Evolutionary conservation across 2,888 invertebrate species (phyloP).

Genomic region (Amblyjoppa proteus): DNA sequence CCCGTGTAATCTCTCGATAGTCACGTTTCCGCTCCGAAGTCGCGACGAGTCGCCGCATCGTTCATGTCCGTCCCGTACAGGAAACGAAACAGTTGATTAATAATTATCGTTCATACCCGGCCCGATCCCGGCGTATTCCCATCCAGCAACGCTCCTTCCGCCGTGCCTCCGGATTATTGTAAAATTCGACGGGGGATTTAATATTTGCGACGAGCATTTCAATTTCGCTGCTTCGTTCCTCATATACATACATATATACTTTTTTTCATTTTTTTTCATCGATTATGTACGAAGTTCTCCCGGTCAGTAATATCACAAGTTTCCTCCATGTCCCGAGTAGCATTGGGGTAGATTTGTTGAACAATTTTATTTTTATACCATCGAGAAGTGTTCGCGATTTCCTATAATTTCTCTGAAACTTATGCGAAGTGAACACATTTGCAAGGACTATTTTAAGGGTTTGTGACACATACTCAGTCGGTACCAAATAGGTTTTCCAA

Average conservation of each 20-base stretch:
- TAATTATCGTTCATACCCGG: slow-evolving; percentile 47
- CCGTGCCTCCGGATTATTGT: not conserved
- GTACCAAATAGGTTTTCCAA: too few relatives aligned
- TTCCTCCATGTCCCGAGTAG: too few relatives aligned
- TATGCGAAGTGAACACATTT: too few relatives aligned
- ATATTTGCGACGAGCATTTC: slow-evolving; percentile 37
- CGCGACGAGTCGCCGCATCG: slow-evolving; percentile 10
- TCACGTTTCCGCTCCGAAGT: slow-evolving; percentile 54
- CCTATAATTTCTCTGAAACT: too few relatives aligned
- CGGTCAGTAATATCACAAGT: too few relatives aligned
- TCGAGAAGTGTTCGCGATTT: too few relatives aligned
- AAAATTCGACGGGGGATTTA: slow-evolving; percentile 10
- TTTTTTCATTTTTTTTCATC: not conserved
- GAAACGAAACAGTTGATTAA: slow-evolving; percentile 50
- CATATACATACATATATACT: not conserved
- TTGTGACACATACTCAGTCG: too few relatives aligned
- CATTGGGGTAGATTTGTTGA: too few relatives aligned
- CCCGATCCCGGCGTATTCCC: not conserved
- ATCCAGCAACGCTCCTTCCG: not conserved
- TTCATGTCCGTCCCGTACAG: slow-evolving; percentile 18
- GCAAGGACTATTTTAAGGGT: too few relatives aligned
- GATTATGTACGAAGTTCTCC: too few relatives aligned
- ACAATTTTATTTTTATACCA: too few relatives aligned
- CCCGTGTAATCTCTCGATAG: slow-evolving; percentile 57
- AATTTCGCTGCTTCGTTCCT: not conserved